Evolutionary conservation across 2,797 vertebrate genomes (phyloP), one percentile per base, ranked within the genome.

Genomic region (Catharus ustulatus): DNA sequence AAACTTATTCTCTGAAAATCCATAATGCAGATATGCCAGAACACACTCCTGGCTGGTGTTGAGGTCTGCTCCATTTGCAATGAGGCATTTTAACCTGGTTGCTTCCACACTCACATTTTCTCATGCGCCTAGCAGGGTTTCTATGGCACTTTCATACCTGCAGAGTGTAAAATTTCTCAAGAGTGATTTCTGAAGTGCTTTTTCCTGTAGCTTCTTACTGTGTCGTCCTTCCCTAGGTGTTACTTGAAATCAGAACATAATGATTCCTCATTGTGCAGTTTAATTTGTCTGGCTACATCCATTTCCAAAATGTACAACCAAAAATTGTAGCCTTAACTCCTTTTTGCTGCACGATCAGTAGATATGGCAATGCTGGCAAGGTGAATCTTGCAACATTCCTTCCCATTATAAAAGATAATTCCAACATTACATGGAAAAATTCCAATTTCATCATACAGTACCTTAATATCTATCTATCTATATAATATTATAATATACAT

Each of bases 131-230:
- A 78, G 48, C 26, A 22, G 45, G 42, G n/a, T 43, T 93, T 87
- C 81, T 73, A 6, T 43, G 49, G 61, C 42, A 57, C 27, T 80
- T 95, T 80, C 52, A 85, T 84, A 87, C 23, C 48, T 4, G 0
- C 69, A 72, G 77, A 79, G 43, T 75, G 63, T 49, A 87, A 93
- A 87, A 95, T 89, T 94, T 76, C 72, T 92, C 87, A 81, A 62
- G 54, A 91, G n/a, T 77, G 40, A 85, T 83, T 90, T 85, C 52
- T 93, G 30, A 89, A 94, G 46, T 77, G 73, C 30, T 13, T 95
- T 90, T 76, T 40, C 81, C 84, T 93, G 75, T 77, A 77, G 42
- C 23, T 79, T 91, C 63, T 89, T 30, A 64, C 57, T 91, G 24
- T 66, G 52, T n/a, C 4, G 4, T 69, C 22, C 59, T 90, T 89